A percentile compares a stretch with the other conserved stretches of the same genome.
Conservation (phyloP, 2,113 vertebrate species). For the Cnemophilus loriae region DNA sequence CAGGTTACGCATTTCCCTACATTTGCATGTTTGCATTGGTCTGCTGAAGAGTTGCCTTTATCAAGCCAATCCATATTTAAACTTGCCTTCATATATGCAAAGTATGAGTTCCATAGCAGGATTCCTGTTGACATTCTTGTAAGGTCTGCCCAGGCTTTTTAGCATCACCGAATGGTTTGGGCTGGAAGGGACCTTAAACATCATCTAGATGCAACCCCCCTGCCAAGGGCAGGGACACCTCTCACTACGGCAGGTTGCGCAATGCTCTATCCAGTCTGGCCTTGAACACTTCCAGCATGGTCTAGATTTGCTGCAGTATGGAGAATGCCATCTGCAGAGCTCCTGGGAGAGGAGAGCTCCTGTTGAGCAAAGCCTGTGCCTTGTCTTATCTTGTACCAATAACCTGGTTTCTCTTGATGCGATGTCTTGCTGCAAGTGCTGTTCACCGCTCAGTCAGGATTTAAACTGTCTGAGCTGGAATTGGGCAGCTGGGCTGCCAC, state of each 20-base stretch:
- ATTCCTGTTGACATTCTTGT: not conserved
- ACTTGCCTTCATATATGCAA: not conserved
- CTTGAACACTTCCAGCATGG: not conserved
- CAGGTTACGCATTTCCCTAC: not conserved
- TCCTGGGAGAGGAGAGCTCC: not conserved
- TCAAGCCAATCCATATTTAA: not conserved
- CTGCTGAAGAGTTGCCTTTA: not conserved
- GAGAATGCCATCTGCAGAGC: not conserved
- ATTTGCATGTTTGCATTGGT: not conserved
- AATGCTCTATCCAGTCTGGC: not conserved
- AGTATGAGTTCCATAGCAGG: not conserved
- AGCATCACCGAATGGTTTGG: not conserved
- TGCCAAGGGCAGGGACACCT: not conserved
- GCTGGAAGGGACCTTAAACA: not conserved
- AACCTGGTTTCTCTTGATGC: not conserved
- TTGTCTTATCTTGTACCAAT: not conserved
- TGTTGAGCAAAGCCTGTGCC: not conserved
- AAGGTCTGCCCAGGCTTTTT: not conserved
- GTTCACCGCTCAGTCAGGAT: not conserved
- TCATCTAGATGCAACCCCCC: accelerated
- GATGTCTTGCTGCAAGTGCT: not conserved
- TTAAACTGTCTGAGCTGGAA: not conserved
- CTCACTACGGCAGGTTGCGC: not conserved
- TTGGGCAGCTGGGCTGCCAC: not conserved
- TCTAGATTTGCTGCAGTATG: not conserved